These are phyloP conservation scores for Tachuris rubrigastra DNA, from an alignment of 2,113 vertebrate species.

Conservation along the genomic window DNA sequence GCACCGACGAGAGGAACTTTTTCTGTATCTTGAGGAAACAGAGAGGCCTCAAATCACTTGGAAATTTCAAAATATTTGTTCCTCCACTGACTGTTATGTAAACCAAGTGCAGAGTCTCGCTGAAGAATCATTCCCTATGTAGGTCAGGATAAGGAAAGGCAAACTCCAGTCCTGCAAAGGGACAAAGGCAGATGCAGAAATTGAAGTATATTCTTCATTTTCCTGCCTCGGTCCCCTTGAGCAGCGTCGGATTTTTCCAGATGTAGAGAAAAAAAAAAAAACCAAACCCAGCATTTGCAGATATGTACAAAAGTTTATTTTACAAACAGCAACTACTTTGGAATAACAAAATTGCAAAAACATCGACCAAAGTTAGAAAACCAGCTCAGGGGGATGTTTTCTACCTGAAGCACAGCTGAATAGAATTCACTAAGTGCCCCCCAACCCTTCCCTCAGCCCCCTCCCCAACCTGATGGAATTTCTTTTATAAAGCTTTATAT, in stretches of 20 bases:
- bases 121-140: neutral
- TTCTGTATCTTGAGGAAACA: neutral
- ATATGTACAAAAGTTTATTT: conserved; percentile 74
- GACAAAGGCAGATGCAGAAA: neutral
- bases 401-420: conserved; percentile 47
- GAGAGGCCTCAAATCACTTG: neutral
- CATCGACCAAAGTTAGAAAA: conserved; percentile 61
- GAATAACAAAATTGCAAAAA: conserved; percentile 69
- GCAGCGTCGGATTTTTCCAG: neutral
- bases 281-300: neutral
- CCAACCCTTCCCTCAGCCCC: neutral
- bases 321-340: conserved; percentile 59
- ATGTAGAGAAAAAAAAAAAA: conserved; percentile 40
- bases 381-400: conserved; percentile 33
- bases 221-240: neutral
- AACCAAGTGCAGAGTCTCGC: neutral
- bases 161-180: neutral
- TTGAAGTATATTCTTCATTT: conserved; percentile 26
- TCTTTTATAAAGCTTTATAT: conserved; percentile 14
- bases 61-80: conserved; percentile 37
- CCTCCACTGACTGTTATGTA: neutral
- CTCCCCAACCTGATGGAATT: neutral
- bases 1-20: neutral
- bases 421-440: conserved; percentile 17
- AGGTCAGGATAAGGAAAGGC: conserved; percentile 15